Evolutionary conservation across 1,140 invertebrate species (phyloP), one percentile per base, ranked within the genome.

Genomic region (Drosophila insularis): DNA sequence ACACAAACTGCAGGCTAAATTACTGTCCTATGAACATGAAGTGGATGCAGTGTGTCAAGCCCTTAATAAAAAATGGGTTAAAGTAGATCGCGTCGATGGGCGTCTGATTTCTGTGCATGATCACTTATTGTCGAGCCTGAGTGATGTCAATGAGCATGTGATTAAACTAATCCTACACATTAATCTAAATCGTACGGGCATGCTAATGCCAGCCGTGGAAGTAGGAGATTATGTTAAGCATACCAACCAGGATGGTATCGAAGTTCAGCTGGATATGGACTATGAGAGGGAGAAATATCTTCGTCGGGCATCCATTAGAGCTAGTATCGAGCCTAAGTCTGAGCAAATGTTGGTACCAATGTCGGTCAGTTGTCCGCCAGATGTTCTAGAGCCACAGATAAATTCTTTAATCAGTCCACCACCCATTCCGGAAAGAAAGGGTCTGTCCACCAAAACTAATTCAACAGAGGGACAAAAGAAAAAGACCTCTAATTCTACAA

Each of bases 121-220:
- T 37, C 17, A 14, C 0, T 39, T 86, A 1, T 53, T 87, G 23
- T 58, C 60, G n/a, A 73, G 69, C 11, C 46, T 86, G 1, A 82
- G 54, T 58, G 23, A 56, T 4, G 54, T 87, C 0, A 87, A 87
- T 32, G 67, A 71, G 1, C 17, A 61, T 43, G 46, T 76, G 2
- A 79, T 79, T 1, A 76, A 73, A 40, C 59, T 87, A 10, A 79
- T 71, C 50, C 43, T 82, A 14, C 61, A 72, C 10, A 66, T 86
- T 3, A 66, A 79, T 19, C 40, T 81, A 0, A 79, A 79, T 31
- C 17, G 31, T 7, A 13, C 2, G 10, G 61, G n/a, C 17, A 10
- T 2, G 35, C 37, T 17, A 21, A 35, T 54, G 31, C 11, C 19
- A 10, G 31, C 11, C 6, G 8, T 50, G 0, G 43, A 50, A 2